Base-by-base conservation (phyloP, 2,797 vertebrate genomes). In the Todus mexicanus region DNA sequence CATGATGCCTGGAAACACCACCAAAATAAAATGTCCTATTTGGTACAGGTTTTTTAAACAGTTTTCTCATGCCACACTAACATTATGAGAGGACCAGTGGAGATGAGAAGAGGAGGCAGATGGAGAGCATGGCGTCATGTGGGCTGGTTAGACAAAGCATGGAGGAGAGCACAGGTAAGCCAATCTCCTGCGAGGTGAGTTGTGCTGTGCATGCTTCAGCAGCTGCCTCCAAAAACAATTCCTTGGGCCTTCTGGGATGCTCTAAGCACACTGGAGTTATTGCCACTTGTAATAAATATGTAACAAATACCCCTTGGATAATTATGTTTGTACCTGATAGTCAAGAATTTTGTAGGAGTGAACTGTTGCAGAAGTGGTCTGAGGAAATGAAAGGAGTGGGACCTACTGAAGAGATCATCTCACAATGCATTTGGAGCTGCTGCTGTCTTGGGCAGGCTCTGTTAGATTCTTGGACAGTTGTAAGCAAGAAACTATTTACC, bases 191-290 rank as follows among this genome's bases (percentile, higher is more conserved):
- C 3, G 26, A 91, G 53, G 38, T 20, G 61, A 91, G 87, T 69
- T 1, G 3, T 35, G 40, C 9, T 29, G 25, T 57, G 57, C 33
- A 26, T 82, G 42, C 59, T 63, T 93, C 15, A 11, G 63, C 74
- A 92, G 74, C 69, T 95, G 74, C 85, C 86, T 95, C 89, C 68
- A 90, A 33, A 94, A 94, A 63, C n/a, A 25, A 56, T 87, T 93
- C 57, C 73, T 79, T 87, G 60, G 81, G 71, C 69, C 61, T 90
- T 88, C n/a, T 48, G 50, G 76, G 78, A 60, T 26, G 60, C 2
- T 2, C 48, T 84, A 71, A 96, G 79, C 10, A 10, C 4, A 35
- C 77, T 91, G 87, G 84, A 94, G 68, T 90, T 93, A 80, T 66
- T 76, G 80, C 53, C 33, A 27, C 19, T 90, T 27, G 60, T 80